Percentiles rank a stretch among this genome's conserved stretches.
phyloP scores from a whole-genome alignment of 2,797 vertebrate genomes.

The Peromyscus aztecus region DNA sequence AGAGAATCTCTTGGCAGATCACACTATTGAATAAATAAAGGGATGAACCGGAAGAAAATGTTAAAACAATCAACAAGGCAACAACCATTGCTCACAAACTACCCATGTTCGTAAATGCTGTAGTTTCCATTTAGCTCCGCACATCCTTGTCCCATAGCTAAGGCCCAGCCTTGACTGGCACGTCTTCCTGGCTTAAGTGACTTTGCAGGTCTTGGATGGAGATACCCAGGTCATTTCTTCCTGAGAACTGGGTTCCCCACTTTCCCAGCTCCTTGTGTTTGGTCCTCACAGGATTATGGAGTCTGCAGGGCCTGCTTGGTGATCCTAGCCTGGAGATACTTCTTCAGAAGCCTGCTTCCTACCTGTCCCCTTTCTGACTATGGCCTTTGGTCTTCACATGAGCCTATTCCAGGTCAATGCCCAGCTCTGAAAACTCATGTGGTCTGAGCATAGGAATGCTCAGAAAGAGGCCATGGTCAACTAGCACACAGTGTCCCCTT shows the following conservation, averaged over 20 bases:
- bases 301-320: rapidly evolving
- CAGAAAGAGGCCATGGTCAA: neutral
- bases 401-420: rapidly evolving
- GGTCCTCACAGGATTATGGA: too few relatives aligned
- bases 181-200: neutral
- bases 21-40: neutral
- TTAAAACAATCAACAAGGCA: neutral
- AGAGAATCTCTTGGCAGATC: neutral
- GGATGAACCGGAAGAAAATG: neutral
- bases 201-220: neutral
- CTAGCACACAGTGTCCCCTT: neutral
- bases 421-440: neutral
- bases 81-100: neutral
- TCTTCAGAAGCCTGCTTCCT: neutral
- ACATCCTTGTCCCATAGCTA: too few relatives aligned
- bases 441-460: too few relatives aligned
- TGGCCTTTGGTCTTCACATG: rapidly evolving
- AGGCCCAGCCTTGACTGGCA: too few relatives aligned
- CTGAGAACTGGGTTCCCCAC: neutral
- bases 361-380: too few relatives aligned
- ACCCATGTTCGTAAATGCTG: rapidly evolving
- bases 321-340: neutral
- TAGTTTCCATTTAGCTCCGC: neutral
- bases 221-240: too few relatives aligned
- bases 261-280: too few relatives aligned